Base-by-base conservation (phyloP, 2,888 invertebrate genomes). In the Frankliniella fusca region DNA sequence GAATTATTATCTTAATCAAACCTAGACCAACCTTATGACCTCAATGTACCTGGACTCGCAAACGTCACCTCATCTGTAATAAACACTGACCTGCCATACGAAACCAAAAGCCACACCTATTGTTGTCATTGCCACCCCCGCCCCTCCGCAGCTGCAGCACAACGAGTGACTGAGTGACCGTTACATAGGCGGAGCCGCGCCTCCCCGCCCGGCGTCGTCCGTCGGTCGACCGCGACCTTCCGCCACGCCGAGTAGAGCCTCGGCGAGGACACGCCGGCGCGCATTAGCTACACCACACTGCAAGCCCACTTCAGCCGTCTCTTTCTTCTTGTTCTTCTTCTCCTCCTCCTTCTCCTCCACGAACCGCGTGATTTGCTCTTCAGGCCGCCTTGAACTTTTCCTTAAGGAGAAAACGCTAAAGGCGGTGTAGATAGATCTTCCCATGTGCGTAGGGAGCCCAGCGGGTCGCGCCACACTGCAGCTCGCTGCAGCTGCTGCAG, bases 11-110 rank as follows among this genome's bases (percentile, higher is more conserved):
- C 70, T n/a, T 23, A 70, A 70, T 23, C 70, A 70, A 70, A 70
- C 70, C 70, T n/a, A 70, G 70, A 70, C 20, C n/a, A 70, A 70
- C 70, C 70, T 70, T 23, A n/a, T 70, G 70, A 54, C 70, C 70
- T 70, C 70, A 23, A 70, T 70, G 70, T 70, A 70, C 70, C 70
- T 70, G 70, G 70, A 70, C 11, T 23, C 23, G 70, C 70, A 70
- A 23, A 20, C 70, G 70, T 70, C 70, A 70, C 23, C 70, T 70
- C 70, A 70, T 70, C 70, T 70, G 70, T 70, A 70, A 70, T n/a
- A 70, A n/a, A 70, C 15, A 54, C 70, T 70, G 70, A 70, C 70
- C 23, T 70, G 70, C 70, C 70, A 70, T 70, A 70, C 70, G n/a
- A 70, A 70, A 20, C 70, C n/a, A 70, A 70, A 70, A 70, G 11